A percentile compares a stretch with the other conserved stretches of the same genome.
phyloP scores from a whole-genome alignment of 2,888 invertebrate genomes.

The Epirrhoe alternata region DNA sequence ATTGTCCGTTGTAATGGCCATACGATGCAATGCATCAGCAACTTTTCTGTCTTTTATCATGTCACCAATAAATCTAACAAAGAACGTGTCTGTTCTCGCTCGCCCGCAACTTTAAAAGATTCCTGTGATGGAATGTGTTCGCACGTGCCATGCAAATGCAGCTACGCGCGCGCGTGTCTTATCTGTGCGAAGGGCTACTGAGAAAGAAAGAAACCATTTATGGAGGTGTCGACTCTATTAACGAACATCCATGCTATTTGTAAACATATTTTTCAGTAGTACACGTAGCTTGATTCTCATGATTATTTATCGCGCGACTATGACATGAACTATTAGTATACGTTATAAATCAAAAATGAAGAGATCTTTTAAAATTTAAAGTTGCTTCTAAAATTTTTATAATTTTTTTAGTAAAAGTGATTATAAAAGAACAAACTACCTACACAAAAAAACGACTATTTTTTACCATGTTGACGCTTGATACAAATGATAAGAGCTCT shows the following conservation, averaged over 20 bases:
- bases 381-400: too few relatives aligned
- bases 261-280: background rate
- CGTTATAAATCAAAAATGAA: too few relatives aligned
- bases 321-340: too few relatives aligned
- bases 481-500: too few relatives aligned
- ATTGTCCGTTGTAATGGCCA: background rate
- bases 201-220: slow-evolving; percentile 3
- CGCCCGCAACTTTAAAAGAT: slow-evolving; percentile 48
- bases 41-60: slow-evolving; percentile 4
- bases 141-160: slow-evolving; percentile 25
- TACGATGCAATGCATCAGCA: background rate
- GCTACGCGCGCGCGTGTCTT: slow-evolving; percentile 9
- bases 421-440: too few relatives aligned
- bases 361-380: too few relatives aligned
- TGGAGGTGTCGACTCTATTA: background rate
- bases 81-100: slow-evolving; percentile 45
- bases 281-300: too few relatives aligned
- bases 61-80: slow-evolving; percentile 21
- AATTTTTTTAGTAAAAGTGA: too few relatives aligned
- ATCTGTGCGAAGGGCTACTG: slow-evolving; percentile 1
- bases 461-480: too few relatives aligned
- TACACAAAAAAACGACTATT: too few relatives aligned
- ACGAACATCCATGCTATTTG: background rate
- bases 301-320: too few relatives aligned
- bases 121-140: slow-evolving; percentile 32